These are phyloP conservation scores for Priocnemis perturbator DNA, from an alignment of 2,888 invertebrate species.

Conservation along the genomic window DNA sequence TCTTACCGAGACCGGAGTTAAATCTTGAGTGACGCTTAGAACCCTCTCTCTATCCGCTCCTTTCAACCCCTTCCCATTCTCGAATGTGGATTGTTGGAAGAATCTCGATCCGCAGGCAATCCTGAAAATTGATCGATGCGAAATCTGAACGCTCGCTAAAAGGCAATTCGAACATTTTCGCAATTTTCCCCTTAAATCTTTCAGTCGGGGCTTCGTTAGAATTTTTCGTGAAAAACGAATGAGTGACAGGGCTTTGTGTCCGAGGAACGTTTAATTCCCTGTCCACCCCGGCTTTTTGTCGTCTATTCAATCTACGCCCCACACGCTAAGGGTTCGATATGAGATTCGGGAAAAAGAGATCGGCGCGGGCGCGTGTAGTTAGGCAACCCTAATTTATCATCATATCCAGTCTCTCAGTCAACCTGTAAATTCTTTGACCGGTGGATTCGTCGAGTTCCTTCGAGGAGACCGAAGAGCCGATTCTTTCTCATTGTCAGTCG, in stretches of 20 bases:
- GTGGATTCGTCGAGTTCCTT: neutral
- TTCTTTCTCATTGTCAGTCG: slow-evolving; percentile 8
- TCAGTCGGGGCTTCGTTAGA: no score
- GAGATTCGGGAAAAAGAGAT: no score
- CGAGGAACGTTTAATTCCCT: no score
- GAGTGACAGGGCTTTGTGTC: no score
- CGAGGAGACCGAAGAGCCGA: neutral
- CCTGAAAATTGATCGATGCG: slow-evolving; percentile 14
- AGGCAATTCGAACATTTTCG: no score
- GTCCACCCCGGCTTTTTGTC: no score
- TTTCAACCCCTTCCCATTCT: slow-evolving; percentile 24
- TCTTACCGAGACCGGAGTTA: slow-evolving; percentile 59
- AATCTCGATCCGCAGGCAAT: slow-evolving; percentile 16
- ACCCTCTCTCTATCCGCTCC: slow-evolving; percentile 36
- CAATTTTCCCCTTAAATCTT: no score
- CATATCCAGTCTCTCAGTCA: neutral
- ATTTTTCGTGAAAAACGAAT: no score
- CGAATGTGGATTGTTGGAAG: slow-evolving; percentile 26
- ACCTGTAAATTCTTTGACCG: neutral
- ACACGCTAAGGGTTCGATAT: no score
- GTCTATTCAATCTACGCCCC: no score
- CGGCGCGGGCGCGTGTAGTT: neutral
- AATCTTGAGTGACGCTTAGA: slow-evolving; percentile 66
- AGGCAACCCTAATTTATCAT: neutral
- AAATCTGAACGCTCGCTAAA: neutral